Conservation (phyloP, 2,797 vertebrate genomes). For the Alosa sapidissima region DNA sequence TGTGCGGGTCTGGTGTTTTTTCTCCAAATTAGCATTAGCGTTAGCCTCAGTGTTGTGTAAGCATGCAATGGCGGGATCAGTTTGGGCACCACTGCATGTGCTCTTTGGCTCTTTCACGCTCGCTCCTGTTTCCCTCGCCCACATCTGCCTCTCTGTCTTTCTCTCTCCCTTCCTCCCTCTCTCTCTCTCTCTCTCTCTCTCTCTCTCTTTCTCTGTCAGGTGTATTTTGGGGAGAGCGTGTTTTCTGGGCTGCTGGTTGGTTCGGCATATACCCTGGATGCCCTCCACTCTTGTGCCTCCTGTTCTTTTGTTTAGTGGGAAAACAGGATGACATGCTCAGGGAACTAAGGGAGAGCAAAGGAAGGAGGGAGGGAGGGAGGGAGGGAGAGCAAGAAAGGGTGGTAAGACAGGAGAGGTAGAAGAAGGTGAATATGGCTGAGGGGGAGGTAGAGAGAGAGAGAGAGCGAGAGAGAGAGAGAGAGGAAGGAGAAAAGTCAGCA, state of each 20-base stretch:
- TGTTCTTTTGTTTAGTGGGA: slow-evolving; percentile 27
- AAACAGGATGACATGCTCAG: slow-evolving; percentile 16
- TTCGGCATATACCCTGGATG: slow-evolving; percentile 29
- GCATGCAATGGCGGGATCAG: not conserved
- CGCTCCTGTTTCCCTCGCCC: not conserved
- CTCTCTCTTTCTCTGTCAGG: slow-evolving; percentile 21
- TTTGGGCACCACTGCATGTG: not conserved
- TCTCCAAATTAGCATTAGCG: not conserved
- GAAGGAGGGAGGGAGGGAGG: not conserved
- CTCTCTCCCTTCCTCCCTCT: not conserved
- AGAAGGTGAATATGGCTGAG: not conserved
- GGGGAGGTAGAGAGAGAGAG: not conserved
- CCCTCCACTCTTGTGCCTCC: slow-evolving; percentile 26
- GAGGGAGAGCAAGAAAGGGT: not conserved
- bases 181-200: slow-evolving; percentile 26
- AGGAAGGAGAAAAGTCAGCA: not conserved
- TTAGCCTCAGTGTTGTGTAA: not conserved
- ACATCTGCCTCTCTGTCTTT: not conserved
- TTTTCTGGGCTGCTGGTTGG: slow-evolving; percentile 32
- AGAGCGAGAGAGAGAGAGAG: slow-evolving; percentile 14
- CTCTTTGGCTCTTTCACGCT: not conserved
- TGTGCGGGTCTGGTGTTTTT: not conserved
- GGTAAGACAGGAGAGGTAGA: not conserved
- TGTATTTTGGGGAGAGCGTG: slow-evolving; percentile 22
- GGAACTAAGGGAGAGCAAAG: not conserved